Evolutionary conservation across 92 coral and sea anemone species (phyloP).

Genomic region (Epizoanthus rinbou): DNA sequence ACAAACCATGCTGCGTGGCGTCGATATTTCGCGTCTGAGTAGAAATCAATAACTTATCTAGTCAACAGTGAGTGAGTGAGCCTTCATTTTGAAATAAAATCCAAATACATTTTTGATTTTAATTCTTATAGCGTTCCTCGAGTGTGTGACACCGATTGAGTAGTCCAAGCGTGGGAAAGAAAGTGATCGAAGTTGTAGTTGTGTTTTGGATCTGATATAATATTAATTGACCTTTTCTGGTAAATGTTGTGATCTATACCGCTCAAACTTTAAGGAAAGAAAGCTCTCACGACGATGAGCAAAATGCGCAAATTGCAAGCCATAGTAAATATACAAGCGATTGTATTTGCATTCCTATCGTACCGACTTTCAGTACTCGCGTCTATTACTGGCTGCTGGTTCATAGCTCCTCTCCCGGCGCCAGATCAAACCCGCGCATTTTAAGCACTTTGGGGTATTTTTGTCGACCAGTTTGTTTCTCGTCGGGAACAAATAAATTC

Average conservation of each 20-base stretch:
- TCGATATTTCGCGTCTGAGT: background rate
- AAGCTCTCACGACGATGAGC: background rate
- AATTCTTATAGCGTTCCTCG: background rate
- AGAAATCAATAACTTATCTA: background rate
- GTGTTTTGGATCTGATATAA: background rate
- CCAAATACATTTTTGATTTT: background rate
- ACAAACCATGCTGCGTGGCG: background rate
- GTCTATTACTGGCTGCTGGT: slow-evolving; percentile 29
- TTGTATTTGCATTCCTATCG: slow-evolving; percentile 40
- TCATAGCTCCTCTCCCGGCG: background rate
- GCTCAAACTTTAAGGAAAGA: background rate
- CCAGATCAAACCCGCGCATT: slow-evolving; percentile 4
- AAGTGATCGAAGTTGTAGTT: background rate
- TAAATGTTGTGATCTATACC: background rate
- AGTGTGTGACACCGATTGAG: background rate
- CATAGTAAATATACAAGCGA: background rate
- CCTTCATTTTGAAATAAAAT: background rate
- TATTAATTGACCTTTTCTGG: background rate
- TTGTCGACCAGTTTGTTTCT: slow-evolving; percentile 15
- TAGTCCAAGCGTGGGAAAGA: background rate
- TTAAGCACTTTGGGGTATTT: slow-evolving; percentile 11
- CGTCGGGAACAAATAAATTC: background rate
- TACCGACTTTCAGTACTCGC: background rate
- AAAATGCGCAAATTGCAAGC: background rate
- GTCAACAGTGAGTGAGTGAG: background rate